Conservation (phyloP, 2,888 invertebrate genomes). For the Epistrophe eligans region DNA sequence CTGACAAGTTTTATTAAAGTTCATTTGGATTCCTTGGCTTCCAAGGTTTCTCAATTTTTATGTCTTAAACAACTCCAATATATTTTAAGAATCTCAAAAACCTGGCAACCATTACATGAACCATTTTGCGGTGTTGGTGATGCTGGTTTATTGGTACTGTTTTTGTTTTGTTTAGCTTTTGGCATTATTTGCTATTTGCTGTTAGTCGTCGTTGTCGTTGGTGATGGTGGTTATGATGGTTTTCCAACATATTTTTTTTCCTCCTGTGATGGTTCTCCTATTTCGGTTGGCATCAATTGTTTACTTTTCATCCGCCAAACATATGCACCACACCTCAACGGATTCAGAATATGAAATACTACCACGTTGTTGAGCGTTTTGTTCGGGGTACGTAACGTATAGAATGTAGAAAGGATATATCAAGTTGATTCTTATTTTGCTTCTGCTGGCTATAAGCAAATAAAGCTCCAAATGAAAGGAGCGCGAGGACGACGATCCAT, state of each 20-base stretch:
- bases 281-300: slow-evolving; percentile 75
- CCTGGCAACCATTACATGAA: slow-evolving; percentile 44
- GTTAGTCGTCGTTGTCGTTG: slow-evolving; percentile 51
- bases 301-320: slow-evolving; percentile 76
- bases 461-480: slow-evolving; percentile 65
- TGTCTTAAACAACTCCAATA: too few relatives aligned
- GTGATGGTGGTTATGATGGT: slow-evolving; percentile 70
- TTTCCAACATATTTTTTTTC: slow-evolving; percentile 40
- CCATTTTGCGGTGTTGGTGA: slow-evolving; percentile 52
- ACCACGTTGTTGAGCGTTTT: background rate
- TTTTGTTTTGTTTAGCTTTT: slow-evolving; percentile 74
- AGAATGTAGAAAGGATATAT: slow-evolving; percentile 61
- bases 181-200: slow-evolving; percentile 76
- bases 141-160: slow-evolving; percentile 72
- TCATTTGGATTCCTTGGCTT: too few relatives aligned
- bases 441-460: slow-evolving; percentile 70
- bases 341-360: slow-evolving; percentile 57
- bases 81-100: background rate
- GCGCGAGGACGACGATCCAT: slow-evolving; percentile 71
- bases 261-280: slow-evolving; percentile 28
- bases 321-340: slow-evolving; percentile 74
- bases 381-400: slow-evolving; percentile 20
- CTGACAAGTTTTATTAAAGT: too few relatives aligned
- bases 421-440: slow-evolving; percentile 73
- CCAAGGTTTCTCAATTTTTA: too few relatives aligned